Percentiles rank a stretch among this genome's conserved stretches.
These are phyloP conservation scores for Hoplostethus atlanticus DNA, from an alignment of 2,797 vertebrate genomes.

Conservation along the genomic window DNA sequence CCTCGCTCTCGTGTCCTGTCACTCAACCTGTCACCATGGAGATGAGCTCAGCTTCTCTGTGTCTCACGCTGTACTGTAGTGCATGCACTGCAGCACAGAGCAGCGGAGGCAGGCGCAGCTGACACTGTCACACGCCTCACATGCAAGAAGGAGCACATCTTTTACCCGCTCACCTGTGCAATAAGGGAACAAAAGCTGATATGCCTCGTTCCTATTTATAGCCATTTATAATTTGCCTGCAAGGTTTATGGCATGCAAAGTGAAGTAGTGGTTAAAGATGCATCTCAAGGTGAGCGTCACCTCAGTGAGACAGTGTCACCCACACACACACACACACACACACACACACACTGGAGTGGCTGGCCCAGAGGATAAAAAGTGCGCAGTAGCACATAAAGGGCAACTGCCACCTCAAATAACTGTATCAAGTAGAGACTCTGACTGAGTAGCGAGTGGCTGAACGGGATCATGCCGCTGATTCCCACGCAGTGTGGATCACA, in stretches of 20 bases:
- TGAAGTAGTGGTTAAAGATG: slow-evolving; percentile 25
- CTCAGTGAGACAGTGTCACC: slow-evolving; percentile 24
- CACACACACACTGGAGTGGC: slow-evolving; percentile 2
- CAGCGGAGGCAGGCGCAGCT: slow-evolving; percentile 35
- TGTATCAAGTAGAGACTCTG: slow-evolving; percentile 4
- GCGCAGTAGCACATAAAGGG: slow-evolving; percentile 62
- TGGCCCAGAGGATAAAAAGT: slow-evolving; percentile 35
- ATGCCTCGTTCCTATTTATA: neutral
- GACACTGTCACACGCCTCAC: slow-evolving; percentile 13
- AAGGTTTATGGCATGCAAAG: slow-evolving; percentile 1
- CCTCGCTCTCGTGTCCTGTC: slow-evolving; percentile 71
- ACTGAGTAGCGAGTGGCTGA: neutral
- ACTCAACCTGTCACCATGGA: slow-evolving; percentile 79
- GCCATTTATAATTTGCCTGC: neutral
- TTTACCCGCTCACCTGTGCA: slow-evolving; percentile 2
- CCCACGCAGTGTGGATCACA: slow-evolving; percentile 10
- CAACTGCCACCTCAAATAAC: slow-evolving; percentile 69
- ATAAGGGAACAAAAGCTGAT: slow-evolving; percentile 1
- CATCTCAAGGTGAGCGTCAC: slow-evolving; percentile 50
- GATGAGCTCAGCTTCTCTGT: slow-evolving; percentile 71
- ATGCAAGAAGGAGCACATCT: slow-evolving; percentile 8
- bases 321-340: neutral
- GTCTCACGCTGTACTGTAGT: slow-evolving; percentile 54
- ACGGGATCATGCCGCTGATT: slow-evolving; percentile 28
- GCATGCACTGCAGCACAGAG: slow-evolving; percentile 67